A percentile compares a stretch with the other conserved stretches of the same genome.
phyloP scores from a whole-genome alignment of 2,113 vertebrate species.

The Brevimyrus niger region DNA sequence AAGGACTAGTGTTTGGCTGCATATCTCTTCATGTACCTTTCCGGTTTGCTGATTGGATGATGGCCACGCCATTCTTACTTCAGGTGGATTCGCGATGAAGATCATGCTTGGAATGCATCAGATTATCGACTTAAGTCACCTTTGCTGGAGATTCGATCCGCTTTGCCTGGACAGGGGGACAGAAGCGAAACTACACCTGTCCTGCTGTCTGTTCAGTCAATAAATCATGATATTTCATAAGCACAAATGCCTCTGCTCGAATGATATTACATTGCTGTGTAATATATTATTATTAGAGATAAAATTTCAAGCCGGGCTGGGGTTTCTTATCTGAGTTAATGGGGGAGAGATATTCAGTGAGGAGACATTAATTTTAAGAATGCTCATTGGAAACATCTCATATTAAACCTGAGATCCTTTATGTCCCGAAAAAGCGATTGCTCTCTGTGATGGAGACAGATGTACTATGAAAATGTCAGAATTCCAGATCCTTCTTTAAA shows the following conservation, averaged over 20 bases:
- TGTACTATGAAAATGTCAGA: neutral
- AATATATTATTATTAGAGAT: neutral
- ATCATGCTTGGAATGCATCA: neutral
- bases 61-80: neutral
- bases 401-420: neutral
- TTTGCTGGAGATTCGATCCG: neutral
- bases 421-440: neutral
- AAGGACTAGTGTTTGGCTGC: neutral
- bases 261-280: neutral
- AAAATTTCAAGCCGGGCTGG: neutral
- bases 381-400: neutral
- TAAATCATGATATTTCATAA: constrained; percentile 1
- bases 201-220: neutral
- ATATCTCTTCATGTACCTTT: neutral
- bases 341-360: neutral
- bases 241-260: neutral
- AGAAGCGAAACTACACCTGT: neutral
- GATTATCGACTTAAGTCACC: neutral
- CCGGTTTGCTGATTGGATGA: neutral
- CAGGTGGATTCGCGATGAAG: neutral
- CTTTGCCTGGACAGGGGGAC: neutral
- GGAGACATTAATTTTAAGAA: constrained; percentile 13
- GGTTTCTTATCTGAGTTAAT: neutral
- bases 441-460: neutral
- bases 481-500: neutral